These are phyloP conservation scores for Catharus bicknelli DNA, from an alignment of 2,113 vertebrate species.

Conservation along the genomic window DNA sequence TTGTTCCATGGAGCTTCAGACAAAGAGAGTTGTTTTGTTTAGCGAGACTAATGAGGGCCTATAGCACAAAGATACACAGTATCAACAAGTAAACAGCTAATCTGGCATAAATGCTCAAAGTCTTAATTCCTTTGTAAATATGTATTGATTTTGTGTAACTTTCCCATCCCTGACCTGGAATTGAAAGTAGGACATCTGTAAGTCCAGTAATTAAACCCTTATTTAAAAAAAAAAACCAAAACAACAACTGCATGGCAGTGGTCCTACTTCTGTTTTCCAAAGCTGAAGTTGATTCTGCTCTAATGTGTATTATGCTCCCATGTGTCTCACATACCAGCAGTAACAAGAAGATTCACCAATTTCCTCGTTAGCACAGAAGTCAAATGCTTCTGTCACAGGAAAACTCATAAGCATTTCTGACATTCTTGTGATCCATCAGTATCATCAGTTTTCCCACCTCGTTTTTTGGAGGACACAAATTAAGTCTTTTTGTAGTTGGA, in stretches of 20 bases:
- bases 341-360: neutral
- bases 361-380: neutral
- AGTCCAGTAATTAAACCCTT: neutral
- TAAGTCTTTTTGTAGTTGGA: neutral
- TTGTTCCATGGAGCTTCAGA: neutral
- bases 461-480: neutral
- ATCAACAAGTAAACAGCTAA: neutral
- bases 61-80: neutral
- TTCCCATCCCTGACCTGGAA: neutral
- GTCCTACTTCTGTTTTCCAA: neutral
- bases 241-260: neutral
- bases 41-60: neutral
- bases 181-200: neutral
- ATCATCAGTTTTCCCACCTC: neutral
- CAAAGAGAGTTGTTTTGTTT: neutral
- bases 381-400: neutral
- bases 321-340: neutral
- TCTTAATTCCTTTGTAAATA: neutral
- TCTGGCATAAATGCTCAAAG: neutral
- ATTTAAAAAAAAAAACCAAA: neutral
- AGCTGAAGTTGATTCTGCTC: neutral
- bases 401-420: neutral
- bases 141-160: neutral
- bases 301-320: rapidly evolving
- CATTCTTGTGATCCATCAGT: neutral